phyloP scores from a whole-genome alignment of 2,797 vertebrate genomes.

The Sternarchorhynchus goeldii region DNA sequence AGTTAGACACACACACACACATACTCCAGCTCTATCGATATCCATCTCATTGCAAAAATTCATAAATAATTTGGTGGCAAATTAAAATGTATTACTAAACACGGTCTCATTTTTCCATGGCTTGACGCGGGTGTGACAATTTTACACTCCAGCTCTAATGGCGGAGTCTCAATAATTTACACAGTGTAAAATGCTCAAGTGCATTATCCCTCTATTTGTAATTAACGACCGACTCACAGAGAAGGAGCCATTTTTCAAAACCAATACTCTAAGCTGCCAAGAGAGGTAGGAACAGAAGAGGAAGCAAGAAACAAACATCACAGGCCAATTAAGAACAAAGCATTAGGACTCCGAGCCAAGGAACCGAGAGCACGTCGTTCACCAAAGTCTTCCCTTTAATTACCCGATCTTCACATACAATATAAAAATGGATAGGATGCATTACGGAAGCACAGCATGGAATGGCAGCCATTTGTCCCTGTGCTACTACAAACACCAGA shows the following conservation, averaged over 20 bases:
- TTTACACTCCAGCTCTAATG: conserved; percentile 65
- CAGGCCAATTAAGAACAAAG: conserved; percentile 85
- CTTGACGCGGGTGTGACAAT: conserved; percentile 52
- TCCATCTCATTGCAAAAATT: conserved; percentile 50
- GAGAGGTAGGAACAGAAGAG: conserved; percentile 49
- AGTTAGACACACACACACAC: conserved; percentile 38
- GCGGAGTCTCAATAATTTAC: conserved; percentile 60
- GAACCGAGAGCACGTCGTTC: conserved; percentile 83
- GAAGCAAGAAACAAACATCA: conserved; percentile 64
- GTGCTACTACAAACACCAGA: conserved; percentile 82
- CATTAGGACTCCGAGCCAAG: conserved; percentile 89
- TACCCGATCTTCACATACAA: conserved; percentile 84
- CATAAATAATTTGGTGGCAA: conserved; percentile 57
- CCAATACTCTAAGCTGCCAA: conserved; percentile 62
- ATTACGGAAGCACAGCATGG: conserved; percentile 87
- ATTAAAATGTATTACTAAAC: conserved; percentile 62
- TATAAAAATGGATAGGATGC: conserved; percentile 89
- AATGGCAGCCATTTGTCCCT: conserved; percentile 90
- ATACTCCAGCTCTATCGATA: conserved; percentile 60
- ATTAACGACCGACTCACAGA: conserved; percentile 70
- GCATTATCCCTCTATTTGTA: conserved; percentile 68
- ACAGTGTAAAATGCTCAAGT: conserved; percentile 56
- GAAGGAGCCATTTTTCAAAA: conserved; percentile 70
- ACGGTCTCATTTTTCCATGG: conserved; percentile 38
- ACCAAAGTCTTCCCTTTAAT: conserved; percentile 86